A percentile compares a stretch with the other conserved stretches of the same genome.
phyloP scores from a whole-genome alignment of 1,140 invertebrate genomes.

The Portunus trituberculatus region DNA sequence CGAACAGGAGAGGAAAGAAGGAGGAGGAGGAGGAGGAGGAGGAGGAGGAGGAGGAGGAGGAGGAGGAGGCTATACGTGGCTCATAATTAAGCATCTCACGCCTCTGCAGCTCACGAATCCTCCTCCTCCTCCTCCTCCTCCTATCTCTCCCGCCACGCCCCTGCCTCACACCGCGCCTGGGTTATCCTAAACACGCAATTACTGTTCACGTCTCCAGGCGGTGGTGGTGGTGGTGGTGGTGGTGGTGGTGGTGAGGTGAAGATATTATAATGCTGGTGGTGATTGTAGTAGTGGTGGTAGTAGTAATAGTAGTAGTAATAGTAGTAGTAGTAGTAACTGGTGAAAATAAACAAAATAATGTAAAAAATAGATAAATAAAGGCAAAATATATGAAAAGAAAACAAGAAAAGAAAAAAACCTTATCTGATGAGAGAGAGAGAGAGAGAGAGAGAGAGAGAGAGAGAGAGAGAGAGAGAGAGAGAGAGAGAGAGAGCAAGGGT shows the following conservation, averaged over 20 bases:
- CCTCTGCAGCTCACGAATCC: not conserved
- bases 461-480: too few relatives aligned
- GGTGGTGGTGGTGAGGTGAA: not conserved
- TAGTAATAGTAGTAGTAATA: not conserved
- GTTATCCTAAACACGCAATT: conserved; percentile 22
- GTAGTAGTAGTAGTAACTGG: not conserved
- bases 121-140: not conserved
- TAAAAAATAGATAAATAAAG: not conserved
- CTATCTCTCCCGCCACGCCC: not conserved
- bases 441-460: too few relatives aligned
- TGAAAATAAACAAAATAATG: not conserved
- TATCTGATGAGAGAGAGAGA: too few relatives aligned
- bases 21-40: conserved; percentile 5
- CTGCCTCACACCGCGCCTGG: not conserved
- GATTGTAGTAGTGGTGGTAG: not conserved
- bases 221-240: not conserved
- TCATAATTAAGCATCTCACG: conserved; percentile 22
- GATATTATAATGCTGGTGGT: not conserved
- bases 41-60: not conserved
- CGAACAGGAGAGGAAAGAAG: not conserved
- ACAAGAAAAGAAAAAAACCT: too few relatives aligned
- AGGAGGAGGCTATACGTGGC: not conserved
- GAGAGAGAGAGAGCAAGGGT: not conserved
- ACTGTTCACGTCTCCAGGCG: not conserved
- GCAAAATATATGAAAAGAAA: not conserved